Evolutionary conservation across 2,797 vertebrate species (phyloP).

Genomic region (Hippoglossus hippoglossus): DNA sequence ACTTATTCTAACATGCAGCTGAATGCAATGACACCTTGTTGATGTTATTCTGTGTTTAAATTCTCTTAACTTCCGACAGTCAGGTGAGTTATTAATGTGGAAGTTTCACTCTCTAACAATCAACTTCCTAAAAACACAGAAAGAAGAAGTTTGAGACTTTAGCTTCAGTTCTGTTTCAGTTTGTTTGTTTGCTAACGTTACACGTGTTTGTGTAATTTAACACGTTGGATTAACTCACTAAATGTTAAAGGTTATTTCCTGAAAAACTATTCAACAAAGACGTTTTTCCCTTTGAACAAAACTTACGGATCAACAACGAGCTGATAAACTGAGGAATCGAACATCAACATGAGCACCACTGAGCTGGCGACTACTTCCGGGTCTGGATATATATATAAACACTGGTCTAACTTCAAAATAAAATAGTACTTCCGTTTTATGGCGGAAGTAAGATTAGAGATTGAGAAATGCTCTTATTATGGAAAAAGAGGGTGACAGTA

Average conservation of each 20-base stretch:
- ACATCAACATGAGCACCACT: too few species aligned
- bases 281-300: not conserved
- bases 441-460: too few species aligned
- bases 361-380: too few species aligned
- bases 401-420: conserved; percentile 46
- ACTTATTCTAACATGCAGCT: too few species aligned
- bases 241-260: too few species aligned
- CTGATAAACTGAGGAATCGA: accelerated
- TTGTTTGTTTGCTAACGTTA: conserved; percentile 14
- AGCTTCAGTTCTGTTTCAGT: not conserved
- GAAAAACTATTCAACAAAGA: conserved; percentile 1
- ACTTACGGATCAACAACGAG: conserved; percentile 7
- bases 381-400: not conserved
- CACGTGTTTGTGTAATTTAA: not conserved
- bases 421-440: not conserved
- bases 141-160: too few species aligned
- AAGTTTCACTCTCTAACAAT: not conserved
- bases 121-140: not conserved
- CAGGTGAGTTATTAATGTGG: not conserved
- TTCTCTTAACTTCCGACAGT: too few species aligned
- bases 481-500: not conserved
- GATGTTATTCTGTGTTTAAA: too few species aligned
- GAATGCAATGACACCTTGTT: too few species aligned
- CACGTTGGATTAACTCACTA: too few species aligned
- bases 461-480: not conserved